Conservation (phyloP, 2,113 vertebrate genomes). For the Falco punctatus region DNA sequence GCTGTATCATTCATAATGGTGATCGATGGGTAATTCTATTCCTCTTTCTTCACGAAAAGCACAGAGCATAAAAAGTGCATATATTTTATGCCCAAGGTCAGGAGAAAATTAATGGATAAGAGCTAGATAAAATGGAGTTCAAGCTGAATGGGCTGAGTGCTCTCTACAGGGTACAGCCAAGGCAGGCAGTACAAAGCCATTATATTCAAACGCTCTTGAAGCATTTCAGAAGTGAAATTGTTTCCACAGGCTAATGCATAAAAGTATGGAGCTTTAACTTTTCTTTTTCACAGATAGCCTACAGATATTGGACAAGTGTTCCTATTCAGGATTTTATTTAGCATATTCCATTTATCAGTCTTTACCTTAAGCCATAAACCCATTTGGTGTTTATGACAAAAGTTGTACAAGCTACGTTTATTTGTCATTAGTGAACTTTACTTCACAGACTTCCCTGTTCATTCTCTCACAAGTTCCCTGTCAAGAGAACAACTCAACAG, state of each 20-base stretch:
- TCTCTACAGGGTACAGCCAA: constrained; percentile 82
- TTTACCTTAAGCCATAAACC: constrained; percentile 83
- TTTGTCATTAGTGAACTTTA: constrained; percentile 63
- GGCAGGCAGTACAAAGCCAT: constrained; percentile 82
- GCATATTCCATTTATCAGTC: constrained; percentile 83
- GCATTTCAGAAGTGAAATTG: constrained; percentile 80
- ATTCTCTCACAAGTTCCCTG: not conserved
- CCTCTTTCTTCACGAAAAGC: constrained; percentile 81
- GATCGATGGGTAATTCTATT: constrained; percentile 86
- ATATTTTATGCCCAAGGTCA: constrained; percentile 87
- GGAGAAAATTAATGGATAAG: constrained; percentile 90
- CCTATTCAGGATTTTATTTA: constrained; percentile 67
- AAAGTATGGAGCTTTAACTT: constrained; percentile 70
- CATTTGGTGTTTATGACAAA: constrained; percentile 72
- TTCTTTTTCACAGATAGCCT: constrained; percentile 74
- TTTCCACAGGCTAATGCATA: constrained; percentile 82
- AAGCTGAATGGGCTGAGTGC: constrained; percentile 83
- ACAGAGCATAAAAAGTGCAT: constrained; percentile 76
- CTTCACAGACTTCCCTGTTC: not conserved
- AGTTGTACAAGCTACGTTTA: constrained; percentile 48
- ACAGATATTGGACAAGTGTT: constrained; percentile 59
- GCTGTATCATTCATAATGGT: constrained; percentile 89
- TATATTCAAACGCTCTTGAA: constrained; percentile 81
- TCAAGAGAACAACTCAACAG: not conserved
- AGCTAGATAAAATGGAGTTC: constrained; percentile 89